Percentiles rank a stretch among this genome's conserved stretches.
Evolutionary conservation across 37 sponge, comb jelly and placozoan genomes (phyloP).

Genomic region (Cliona cf. orientalis): DNA sequence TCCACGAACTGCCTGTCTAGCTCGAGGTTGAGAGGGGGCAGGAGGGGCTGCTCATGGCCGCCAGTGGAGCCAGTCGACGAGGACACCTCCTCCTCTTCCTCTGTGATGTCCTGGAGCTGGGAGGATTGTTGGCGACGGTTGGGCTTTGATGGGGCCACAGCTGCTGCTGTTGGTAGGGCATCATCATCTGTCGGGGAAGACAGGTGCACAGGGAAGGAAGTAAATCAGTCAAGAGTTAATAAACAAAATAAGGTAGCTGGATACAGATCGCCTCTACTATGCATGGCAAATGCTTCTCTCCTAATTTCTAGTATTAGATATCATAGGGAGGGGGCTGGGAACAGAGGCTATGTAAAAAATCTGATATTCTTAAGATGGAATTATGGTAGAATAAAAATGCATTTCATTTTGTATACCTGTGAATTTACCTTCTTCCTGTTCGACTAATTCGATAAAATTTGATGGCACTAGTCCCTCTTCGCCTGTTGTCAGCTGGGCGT

Average conservation of each 20-base stretch:
- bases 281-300: not conserved
- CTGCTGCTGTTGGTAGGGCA: too few species aligned
- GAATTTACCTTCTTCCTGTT: constrained; percentile 47
- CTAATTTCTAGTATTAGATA: not conserved
- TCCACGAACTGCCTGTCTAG: constrained; percentile 51
- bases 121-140: not conserved
- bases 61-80: not conserved
- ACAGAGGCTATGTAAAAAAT: too few species aligned
- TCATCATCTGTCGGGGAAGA: constrained; percentile 5
- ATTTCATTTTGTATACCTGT: not conserved
- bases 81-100: constrained; percentile 29
- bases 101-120: constrained; percentile 38
- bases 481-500: constrained; percentile 29
- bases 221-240: not conserved
- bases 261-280: too few species aligned
- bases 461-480: constrained; percentile 63
- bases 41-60: not conserved
- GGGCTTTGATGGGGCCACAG: too few species aligned
- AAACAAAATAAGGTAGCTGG: not conserved
- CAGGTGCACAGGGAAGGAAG: not conserved
- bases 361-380: too few species aligned
- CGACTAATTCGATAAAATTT: constrained; percentile 68
- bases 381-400: too few species aligned
- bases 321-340: too few species aligned
- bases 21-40: constrained; percentile 39